These are phyloP conservation scores for Anthonomus grandis DNA, from an alignment of 1,140 invertebrate genomes.

Conservation along the genomic window DNA sequence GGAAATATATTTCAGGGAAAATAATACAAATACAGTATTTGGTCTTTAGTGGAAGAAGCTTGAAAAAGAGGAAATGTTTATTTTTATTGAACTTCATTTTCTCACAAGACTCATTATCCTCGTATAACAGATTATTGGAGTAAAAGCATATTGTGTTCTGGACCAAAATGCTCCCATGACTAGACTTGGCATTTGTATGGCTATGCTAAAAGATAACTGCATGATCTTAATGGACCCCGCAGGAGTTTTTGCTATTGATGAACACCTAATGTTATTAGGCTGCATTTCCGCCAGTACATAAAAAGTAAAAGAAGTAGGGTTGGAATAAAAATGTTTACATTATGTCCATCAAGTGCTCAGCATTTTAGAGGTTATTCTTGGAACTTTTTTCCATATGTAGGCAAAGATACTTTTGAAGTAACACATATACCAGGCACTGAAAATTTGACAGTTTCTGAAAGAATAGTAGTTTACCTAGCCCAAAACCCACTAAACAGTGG, in stretches of 20 bases:
- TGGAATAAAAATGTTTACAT: not conserved
- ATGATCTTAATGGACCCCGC: too few species aligned
- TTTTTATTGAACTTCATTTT: not conserved
- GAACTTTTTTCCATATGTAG: too few species aligned
- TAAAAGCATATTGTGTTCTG: not conserved
- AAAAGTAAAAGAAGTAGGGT: not conserved
- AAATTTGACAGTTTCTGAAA: too few species aligned
- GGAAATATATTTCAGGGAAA: not conserved
- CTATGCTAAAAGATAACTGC: too few species aligned
- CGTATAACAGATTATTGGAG: too few species aligned
- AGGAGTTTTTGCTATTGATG: too few species aligned
- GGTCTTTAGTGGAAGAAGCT: not conserved
- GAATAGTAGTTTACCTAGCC: not conserved
- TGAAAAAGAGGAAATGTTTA: not conserved
- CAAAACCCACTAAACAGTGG: slow-evolving; percentile 1
- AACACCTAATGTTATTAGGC: too few species aligned
- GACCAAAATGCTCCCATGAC: not conserved
- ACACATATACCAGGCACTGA: too few species aligned
- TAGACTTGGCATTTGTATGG: too few species aligned
- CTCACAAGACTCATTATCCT: not conserved
- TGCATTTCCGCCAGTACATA: slow-evolving; percentile 1
- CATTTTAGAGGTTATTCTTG: not conserved
- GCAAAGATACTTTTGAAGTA: too few species aligned
- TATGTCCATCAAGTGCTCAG: not conserved
- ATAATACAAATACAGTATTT: not conserved